Conservation (phyloP, 2,888 invertebrate species). For the Drosophila aldrichi region DNA sequence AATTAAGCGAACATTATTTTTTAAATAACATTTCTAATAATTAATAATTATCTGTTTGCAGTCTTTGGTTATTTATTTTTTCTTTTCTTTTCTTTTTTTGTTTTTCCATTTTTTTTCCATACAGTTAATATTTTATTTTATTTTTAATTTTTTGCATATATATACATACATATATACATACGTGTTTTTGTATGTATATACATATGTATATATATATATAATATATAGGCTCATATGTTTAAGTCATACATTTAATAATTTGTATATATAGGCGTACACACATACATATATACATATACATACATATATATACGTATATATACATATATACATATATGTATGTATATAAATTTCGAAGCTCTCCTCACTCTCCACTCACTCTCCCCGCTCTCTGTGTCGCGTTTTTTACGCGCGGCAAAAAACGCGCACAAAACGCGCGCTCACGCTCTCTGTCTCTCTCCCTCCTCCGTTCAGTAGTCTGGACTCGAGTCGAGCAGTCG, state of each 20-base stretch:
- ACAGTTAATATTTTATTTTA: conserved; percentile 56
- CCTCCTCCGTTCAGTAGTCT: conserved; percentile 79
- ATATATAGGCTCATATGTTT: conserved; percentile 50
- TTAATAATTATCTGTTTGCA: conserved; percentile 86
- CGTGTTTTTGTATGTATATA: conserved; percentile 15
- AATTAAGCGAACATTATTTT: conserved; percentile 81
- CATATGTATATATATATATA: conserved; percentile 12
- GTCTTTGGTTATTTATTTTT: conserved; percentile 86
- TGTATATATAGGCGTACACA: conserved; percentile 42
- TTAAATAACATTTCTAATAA: conserved; percentile 85
- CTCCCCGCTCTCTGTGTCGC: conserved; percentile 31
- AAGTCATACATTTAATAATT: conserved; percentile 58
- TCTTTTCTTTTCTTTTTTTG: conserved; percentile 65
- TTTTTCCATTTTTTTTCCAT: conserved; percentile 42
- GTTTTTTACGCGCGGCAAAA: conserved; percentile 65
- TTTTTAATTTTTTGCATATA: conserved; percentile 12
- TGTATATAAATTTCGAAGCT: conserved; percentile 14
- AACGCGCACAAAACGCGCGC: conserved; percentile 60
- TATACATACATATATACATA: conserved; percentile 7
- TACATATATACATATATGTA: conserved; percentile 9
- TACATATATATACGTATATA: not conserved
- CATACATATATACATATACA: conserved; percentile 16
- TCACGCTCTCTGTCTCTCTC: not conserved
- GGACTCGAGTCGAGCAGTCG: conserved; percentile 85
- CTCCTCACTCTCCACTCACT: not conserved